Evolutionary conservation across 92 coral and sea anemone species (phyloP).

Genomic region (Bergia puertoricense): DNA sequence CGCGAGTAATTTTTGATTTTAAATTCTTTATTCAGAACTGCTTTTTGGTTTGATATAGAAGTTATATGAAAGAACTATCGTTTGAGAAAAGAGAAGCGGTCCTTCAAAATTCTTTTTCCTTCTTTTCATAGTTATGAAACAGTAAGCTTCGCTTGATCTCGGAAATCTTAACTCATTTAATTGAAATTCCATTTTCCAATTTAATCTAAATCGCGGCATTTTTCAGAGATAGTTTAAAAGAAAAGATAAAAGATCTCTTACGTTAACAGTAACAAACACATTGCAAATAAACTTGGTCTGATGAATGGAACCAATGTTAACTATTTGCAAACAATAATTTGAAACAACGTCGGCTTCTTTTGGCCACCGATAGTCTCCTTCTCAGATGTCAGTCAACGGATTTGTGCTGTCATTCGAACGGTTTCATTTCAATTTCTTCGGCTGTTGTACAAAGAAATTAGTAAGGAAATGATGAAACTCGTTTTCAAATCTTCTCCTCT

Average conservation of each 20-base stretch:
- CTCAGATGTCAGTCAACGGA: background rate
- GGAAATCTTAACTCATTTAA: background rate
- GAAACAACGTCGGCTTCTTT: conserved; percentile 28
- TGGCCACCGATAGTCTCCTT: background rate
- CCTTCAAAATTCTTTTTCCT: background rate
- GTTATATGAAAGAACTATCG: background rate
- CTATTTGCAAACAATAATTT: conserved; percentile 4
- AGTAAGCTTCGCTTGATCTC: background rate
- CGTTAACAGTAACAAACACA: background rate
- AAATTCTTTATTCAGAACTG: too few species aligned
- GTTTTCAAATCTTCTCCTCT: background rate
- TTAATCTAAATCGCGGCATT: background rate
- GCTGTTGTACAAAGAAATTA: background rate
- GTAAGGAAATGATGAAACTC: background rate
- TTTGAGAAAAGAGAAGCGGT: background rate
- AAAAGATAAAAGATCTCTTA: too few species aligned
- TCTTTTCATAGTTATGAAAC: background rate
- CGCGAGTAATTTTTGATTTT: too few species aligned
- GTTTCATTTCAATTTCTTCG: background rate
- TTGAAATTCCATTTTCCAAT: background rate
- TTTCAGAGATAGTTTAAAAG: background rate
- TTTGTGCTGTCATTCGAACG: background rate
- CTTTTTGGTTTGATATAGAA: background rate
- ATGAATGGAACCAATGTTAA: background rate
- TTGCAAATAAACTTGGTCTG: background rate